Percentiles rank a stretch among this genome's conserved stretches.
Evolutionary conservation across 2,113 vertebrate genomes (phyloP).

Genomic region (Pica pica): DNA sequence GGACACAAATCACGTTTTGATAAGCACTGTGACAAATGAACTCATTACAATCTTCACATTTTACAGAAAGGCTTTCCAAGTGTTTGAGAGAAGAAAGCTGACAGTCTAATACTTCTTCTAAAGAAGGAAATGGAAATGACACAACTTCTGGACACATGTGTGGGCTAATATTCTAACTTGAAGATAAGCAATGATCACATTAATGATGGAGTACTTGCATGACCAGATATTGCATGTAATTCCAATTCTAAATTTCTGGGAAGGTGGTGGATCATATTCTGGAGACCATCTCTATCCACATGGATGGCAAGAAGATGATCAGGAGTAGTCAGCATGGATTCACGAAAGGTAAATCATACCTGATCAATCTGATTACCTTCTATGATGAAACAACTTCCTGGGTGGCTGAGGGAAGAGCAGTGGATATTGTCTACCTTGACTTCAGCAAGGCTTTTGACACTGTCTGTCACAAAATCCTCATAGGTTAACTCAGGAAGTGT

Average conservation of each 20-base stretch:
- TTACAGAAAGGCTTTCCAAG: neutral
- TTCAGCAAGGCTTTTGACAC: neutral
- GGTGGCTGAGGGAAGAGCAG: neutral
- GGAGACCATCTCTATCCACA: neutral
- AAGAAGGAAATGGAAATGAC: neutral
- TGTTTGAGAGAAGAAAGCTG: neutral
- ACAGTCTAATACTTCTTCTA: neutral
- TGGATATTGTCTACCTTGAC: neutral
- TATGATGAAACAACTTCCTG: accelerated
- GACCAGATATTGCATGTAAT: neutral
- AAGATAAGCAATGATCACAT: neutral
- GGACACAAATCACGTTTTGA: neutral
- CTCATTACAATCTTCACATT: neutral
- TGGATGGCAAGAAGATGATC: neutral
- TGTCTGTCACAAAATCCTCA: neutral
- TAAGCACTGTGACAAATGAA: neutral
- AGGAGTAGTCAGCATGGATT: neutral
- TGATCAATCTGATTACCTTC: neutral
- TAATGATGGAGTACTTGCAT: neutral
- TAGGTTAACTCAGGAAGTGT: neutral
- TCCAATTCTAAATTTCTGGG: neutral
- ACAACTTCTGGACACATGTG: neutral
- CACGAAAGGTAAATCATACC: neutral
- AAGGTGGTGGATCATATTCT: neutral
- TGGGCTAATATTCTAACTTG: neutral